Evolutionary conservation across 1,140 invertebrate species (phyloP).

Genomic region (Acromyrmex echinatior): DNA sequence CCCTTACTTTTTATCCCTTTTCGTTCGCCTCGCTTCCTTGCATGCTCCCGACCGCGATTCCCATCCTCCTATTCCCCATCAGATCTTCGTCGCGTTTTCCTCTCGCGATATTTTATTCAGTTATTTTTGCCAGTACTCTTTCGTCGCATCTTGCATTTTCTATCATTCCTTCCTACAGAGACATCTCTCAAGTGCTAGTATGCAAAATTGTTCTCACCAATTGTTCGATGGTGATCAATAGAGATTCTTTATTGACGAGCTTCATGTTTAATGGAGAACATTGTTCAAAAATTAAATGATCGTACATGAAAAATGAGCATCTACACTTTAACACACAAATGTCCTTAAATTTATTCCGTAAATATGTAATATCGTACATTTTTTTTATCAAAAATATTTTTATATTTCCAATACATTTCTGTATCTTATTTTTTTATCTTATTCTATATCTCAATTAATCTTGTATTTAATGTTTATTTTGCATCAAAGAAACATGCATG

Average conservation of each 20-base stretch:
- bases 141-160: constrained; percentile 66
- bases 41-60: constrained; percentile 70
- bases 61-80: constrained; percentile 70
- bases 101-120: constrained; percentile 79
- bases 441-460: background rate
- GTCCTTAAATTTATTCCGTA: background rate
- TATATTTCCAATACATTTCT: background rate
- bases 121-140: constrained; percentile 76
- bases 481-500: background rate
- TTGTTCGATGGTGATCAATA: constrained; percentile 38
- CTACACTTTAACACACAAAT: background rate
- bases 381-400: background rate
- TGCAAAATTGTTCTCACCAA: constrained; percentile 52
- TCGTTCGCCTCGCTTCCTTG: constrained; percentile 77
- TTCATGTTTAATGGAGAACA: constrained; percentile 3
- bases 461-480: background rate
- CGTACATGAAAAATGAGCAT: background rate
- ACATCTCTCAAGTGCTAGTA: constrained; percentile 47
- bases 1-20: constrained; percentile 86
- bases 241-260: constrained; percentile 43
- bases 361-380: constrained; percentile 4
- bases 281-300: background rate
- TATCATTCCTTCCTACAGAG: constrained; percentile 4
- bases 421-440: no score
- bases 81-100: constrained; percentile 68